phyloP scores from a whole-genome alignment of 2,113 vertebrate species.

The Vulpes ferrilata region DNA sequence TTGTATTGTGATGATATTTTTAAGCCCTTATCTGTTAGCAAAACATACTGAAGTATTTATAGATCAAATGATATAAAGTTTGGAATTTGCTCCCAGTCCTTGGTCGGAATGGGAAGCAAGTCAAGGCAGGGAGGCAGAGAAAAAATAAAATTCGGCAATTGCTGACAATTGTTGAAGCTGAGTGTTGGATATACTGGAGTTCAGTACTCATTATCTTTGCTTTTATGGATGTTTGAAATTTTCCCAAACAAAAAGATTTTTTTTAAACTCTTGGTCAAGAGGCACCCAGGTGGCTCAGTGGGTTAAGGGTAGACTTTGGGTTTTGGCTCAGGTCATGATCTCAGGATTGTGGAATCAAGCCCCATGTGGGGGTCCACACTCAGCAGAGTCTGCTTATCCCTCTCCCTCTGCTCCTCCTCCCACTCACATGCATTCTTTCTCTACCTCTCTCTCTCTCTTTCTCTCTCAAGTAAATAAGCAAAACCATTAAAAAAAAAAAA shows the following conservation, averaged over 20 bases:
- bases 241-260: not conserved
- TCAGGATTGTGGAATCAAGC: not conserved
- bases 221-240: not conserved
- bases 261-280: not conserved
- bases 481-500: no score
- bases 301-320: not conserved
- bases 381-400: not conserved
- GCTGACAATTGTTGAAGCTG: not conserved
- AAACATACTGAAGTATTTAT: not conserved
- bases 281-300: not conserved
- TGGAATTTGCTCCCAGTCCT: not conserved
- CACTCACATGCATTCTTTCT: not conserved
- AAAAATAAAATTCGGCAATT: not conserved
- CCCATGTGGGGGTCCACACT: not conserved
- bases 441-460: no score
- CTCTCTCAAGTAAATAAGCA: not conserved
- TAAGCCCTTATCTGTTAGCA: not conserved
- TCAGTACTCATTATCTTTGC: not conserved
- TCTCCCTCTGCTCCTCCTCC: not conserved
- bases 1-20: not conserved
- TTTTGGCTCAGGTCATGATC: not conserved
- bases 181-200: not conserved
- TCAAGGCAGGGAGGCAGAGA: not conserved
- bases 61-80: not conserved
- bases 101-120: not conserved